phyloP scores from a whole-genome alignment of 2,888 invertebrate genomes.

The Cheilosia soror region DNA sequence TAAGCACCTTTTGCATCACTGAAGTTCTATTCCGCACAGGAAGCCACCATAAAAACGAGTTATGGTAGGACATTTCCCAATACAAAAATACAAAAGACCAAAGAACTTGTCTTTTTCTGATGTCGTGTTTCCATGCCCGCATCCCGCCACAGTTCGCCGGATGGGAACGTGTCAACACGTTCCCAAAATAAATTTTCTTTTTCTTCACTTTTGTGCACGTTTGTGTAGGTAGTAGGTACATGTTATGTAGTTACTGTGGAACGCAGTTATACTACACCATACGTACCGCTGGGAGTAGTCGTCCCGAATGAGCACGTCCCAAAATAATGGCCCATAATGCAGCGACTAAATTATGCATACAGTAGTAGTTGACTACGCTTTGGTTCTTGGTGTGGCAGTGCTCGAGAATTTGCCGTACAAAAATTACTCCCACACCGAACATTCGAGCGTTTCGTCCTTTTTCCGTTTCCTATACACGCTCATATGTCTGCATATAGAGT shows the following conservation, averaged over 20 bases:
- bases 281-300: constrained; percentile 16
- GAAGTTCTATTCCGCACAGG: constrained; percentile 57
- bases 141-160: neutral
- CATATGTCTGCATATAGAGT: neutral
- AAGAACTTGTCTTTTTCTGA: neutral
- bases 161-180: constrained; percentile 69
- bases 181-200: constrained; percentile 52
- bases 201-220: constrained; percentile 57
- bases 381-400: constrained; percentile 45
- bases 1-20: constrained; percentile 49
- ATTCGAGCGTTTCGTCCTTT: constrained; percentile 48
- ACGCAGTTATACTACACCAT: constrained; percentile 18
- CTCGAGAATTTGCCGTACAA: constrained; percentile 48
- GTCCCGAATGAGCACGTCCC: constrained; percentile 69
- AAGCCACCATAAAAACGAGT: constrained; percentile 66
- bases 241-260: constrained; percentile 31
- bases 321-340: constrained; percentile 72
- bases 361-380: constrained; percentile 65
- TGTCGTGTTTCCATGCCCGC: constrained; percentile 38
- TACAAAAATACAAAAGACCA: constrained; percentile 32
- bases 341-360: constrained; percentile 73
- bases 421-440: constrained; percentile 63
- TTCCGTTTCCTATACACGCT: constrained; percentile 17
- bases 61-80: constrained; percentile 62
- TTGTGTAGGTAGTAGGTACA: neutral